These are phyloP conservation scores for Pachycephus smyrnensis DNA, from an alignment of 2,888 invertebrate genomes.

Conservation along the genomic window DNA sequence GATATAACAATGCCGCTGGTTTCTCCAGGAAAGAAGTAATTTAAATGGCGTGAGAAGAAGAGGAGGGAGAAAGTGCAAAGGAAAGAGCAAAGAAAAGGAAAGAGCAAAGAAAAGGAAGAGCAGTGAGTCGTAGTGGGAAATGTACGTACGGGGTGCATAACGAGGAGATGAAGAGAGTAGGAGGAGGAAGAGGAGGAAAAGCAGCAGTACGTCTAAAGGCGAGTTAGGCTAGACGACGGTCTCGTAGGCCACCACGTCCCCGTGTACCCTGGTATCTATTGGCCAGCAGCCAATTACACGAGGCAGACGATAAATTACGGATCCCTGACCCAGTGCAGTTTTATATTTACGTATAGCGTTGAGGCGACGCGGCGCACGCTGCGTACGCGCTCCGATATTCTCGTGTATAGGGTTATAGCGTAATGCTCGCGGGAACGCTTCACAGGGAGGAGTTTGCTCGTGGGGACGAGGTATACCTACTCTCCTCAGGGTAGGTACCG, in stretches of 20 bases:
- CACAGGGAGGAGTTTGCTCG: conserved; percentile 3
- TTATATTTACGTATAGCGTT: conserved; percentile 56
- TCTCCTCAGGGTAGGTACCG: conserved; percentile 22
- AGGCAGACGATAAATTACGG: conserved; percentile 62
- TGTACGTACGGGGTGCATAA: no score
- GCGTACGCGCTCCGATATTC: conserved; percentile 14
- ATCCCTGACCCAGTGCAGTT: conserved; percentile 67
- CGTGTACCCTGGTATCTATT: conserved; percentile 49
- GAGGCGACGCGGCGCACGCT: conserved; percentile 20
- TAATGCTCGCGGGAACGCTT: background rate
- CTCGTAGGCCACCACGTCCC: conserved; percentile 13
- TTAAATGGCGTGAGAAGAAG: no score
- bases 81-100: no score
- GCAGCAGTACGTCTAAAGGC: no score
- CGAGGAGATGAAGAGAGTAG: no score
- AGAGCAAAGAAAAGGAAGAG: no score
- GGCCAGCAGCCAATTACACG: conserved; percentile 59
- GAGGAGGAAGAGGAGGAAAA: no score
- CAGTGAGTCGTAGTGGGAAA: no score
- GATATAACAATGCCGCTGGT: no score
- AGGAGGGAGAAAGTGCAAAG: no score
- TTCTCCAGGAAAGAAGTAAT: no score
- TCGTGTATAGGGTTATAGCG: conserved; percentile 8
- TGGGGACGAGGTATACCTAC: background rate
- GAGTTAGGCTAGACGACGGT: no score